Percentiles rank a stretch among this genome's conserved stretches.
Evolutionary conservation across 2,797 vertebrate species (phyloP).

Genomic region (Saxicola maurus): DNA sequence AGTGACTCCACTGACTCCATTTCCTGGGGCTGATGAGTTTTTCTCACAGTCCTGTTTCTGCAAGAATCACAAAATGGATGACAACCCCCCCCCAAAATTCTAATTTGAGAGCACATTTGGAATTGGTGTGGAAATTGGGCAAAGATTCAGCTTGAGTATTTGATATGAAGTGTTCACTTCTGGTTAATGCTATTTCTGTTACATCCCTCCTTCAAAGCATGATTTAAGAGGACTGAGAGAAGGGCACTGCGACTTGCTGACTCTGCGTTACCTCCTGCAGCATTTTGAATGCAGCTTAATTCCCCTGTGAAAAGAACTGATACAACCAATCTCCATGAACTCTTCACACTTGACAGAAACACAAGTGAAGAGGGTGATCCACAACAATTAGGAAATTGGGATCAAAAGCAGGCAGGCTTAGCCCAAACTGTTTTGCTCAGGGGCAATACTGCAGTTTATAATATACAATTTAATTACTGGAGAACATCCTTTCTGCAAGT

Average conservation of each 20-base stretch:
- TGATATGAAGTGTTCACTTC: constrained; percentile 8
- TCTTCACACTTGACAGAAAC: neutral
- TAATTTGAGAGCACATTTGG: neutral
- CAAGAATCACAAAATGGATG: neutral
- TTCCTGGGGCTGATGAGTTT: neutral
- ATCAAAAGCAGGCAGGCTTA: neutral
- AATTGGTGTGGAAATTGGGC: neutral
- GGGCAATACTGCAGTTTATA: neutral
- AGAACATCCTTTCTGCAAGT: neutral
- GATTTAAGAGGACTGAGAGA: constrained; percentile 25
- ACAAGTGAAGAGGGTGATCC: neutral
- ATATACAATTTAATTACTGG: neutral
- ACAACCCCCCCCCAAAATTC: accelerated
- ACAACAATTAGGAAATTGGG: constrained; percentile 18
- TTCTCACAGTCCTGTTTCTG: neutral
- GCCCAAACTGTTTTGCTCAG: neutral
- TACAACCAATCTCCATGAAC: neutral
- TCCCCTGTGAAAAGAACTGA: neutral
- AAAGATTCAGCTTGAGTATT: neutral
- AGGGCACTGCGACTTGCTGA: constrained; percentile 13
- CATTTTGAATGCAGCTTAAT: constrained; percentile 16
- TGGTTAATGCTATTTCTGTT: constrained; percentile 42
- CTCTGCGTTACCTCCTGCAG: neutral
- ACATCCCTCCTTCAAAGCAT: constrained; percentile 1
- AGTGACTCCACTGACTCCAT: neutral